Base-by-base conservation (phyloP, 2,888 invertebrate species). In the Laspeyria flexula region DNA sequence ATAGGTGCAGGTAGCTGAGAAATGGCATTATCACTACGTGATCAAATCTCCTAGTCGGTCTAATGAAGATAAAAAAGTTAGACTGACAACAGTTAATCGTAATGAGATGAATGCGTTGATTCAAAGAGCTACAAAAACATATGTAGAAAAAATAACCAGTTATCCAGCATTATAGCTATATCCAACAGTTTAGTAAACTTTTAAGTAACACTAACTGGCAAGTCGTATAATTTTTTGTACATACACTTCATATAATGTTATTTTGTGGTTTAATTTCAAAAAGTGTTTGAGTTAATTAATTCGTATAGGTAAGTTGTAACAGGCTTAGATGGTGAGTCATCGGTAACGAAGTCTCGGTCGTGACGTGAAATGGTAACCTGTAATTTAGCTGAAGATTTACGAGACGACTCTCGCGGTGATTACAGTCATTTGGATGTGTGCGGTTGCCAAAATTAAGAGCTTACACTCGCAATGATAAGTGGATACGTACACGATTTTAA, bases 361-460 rank as follows among this genome's bases (percentile, higher is more conserved):
- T 76, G 77, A 78, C 81, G 75, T 78, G 80, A 77, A 77, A 77
- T 77, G 75, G 42, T 72, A 87, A 79, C 83, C 79, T 79, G 77
- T 84, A 88, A 91, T 90, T 87, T 86, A 58, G 69, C 55, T 65
- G 65, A 72, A 78, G 88, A 90, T 90, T 88, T 86, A 90, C 78
- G 83, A 84, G 80, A 79, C 81, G 78, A 83, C 82, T 74, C 80
- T 70, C 68, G 75, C 78, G 57, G 78, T 87, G 81, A 90, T 90
- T 86, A 88, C 79, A 83, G 86, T 86, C 70, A 88, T 89, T 83
- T 75, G 58, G 42, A 63, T 57, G 73, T 70, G 67, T 72, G 77
- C 77, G 75, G 72, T 85, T 85, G 82, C 86, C 87, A 78, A 90
- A 87, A 88, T 86, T 71, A 81, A 86, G 80, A 81, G 77, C 71